Base-by-base conservation (phyloP, 1,140 invertebrate genomes). In the Lysiphlebus fabarum region DNA sequence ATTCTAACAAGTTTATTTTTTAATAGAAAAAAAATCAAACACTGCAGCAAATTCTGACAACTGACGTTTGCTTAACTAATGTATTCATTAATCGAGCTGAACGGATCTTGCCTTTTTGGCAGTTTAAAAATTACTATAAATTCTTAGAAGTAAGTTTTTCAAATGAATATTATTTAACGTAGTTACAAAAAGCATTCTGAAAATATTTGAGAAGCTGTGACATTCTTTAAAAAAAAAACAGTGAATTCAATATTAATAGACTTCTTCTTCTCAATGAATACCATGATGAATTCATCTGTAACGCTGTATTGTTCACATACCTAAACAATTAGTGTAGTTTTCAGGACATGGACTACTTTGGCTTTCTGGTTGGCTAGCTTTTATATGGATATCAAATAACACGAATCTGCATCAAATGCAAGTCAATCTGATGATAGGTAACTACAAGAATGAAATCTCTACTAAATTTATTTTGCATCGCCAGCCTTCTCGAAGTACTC, bases 261-360 rank as follows among this genome's bases (percentile, higher is more conserved):
- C n/a, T n/a, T n/a, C n/a, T n/a, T n/a, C n/a, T n/a, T n/a, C n/a
- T n/a, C n/a, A n/a, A n/a, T n/a, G n/a, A n/a, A n/a, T n/a, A n/a
- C n/a, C n/a, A 43, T 33, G 49, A 43, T 8, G 37, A 9, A 44
- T 17, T 6, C 43, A 12, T n/a, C 44, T 33, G 37, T 55, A 10
- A 36, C 11, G 45, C 41, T 36, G 0, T 45, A 49, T 47, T 36
- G 40, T 58, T 26, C 44, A 45, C 0, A 44, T 36, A 36, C 17
- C 37, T 44, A 33, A 12, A 5, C 5, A 11, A 36, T 53, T 11
- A 38, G 51, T 14, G 10, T 54, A 95, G 89, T 84, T 90, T 68
- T 91, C 91, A 5, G 95, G 93, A 69, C 90, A 96, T 82, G 93
- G 93, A n/a, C 84, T 95, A 58, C 82, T 87, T 6, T 96, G 93